A percentile compares a stretch with the other conserved stretches of the same genome.
Conservation (phyloP, 2,113 vertebrate species). For the Thunnus maccoyii region DNA sequence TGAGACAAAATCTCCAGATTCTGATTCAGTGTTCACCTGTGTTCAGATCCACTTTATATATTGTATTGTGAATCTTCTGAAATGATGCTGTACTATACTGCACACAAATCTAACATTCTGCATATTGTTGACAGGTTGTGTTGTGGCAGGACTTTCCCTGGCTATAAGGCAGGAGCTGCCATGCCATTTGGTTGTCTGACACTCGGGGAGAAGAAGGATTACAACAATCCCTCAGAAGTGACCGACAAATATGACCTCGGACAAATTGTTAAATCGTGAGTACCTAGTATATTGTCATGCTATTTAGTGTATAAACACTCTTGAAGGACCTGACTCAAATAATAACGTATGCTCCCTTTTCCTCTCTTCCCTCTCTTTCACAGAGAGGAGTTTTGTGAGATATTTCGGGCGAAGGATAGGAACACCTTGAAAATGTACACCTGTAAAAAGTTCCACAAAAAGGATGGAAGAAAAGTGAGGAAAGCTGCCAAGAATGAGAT, state of each 20-base stretch:
- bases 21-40: not conserved
- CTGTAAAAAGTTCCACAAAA: conserved; percentile 99
- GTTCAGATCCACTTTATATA: not conserved
- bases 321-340: not conserved
- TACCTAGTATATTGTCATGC: conserved; percentile 50
- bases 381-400: conserved; percentile 99
- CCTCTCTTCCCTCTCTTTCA: conserved; percentile 31
- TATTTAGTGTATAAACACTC: too few species aligned
- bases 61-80: conserved; percentile 5
- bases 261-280: conserved; percentile 98
- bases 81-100: not conserved
- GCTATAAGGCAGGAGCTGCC: conserved; percentile 87
- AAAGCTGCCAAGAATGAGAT: conserved; percentile 99
- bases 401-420: conserved; percentile 98
- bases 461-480: conserved; percentile 96
- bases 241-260: conserved; percentile 99
- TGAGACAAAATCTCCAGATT: not conserved
- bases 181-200: conserved; percentile 99
- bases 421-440: conserved; percentile 96
- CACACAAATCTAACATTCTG: conserved; percentile 4
- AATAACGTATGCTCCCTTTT: not conserved
- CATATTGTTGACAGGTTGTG: conserved; percentile 51
- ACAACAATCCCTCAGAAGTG: conserved; percentile 97
- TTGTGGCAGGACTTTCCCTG: conserved; percentile 60
- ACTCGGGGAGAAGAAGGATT: conserved; percentile 98